Base-by-base conservation (phyloP, 2,113 vertebrate genomes). In the Pristiophorus japonicus region DNA sequence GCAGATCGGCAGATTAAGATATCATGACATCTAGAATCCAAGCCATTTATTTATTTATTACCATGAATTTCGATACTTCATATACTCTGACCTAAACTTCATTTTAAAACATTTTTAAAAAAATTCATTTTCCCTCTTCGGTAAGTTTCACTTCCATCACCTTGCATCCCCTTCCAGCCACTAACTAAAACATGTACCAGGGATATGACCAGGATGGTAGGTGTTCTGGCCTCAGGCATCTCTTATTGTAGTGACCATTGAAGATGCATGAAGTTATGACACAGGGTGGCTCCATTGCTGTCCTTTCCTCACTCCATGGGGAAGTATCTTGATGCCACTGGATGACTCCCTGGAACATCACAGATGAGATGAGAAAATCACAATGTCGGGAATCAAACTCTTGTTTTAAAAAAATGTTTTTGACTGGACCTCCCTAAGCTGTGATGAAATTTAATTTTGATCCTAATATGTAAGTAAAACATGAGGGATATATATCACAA, bases 1-100 rank as follows among this genome's bases (percentile, higher is more conserved):
- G 96, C 96, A 97, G 96, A 98, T 97, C 95, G 94, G 42, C 96
- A 97, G 97, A 98, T 97, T 97, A 97, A 97, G 97, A 96, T 96
- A 96, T 67, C 96, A 96, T 96, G 96, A 96, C 96, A 96, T 97
- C 96, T 97, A 96, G 96, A 96, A 97, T 96, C 96, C 96, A 94
- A 63, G 85, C 12, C 94, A 27, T 94, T 70, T 94, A 70, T 92
- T 92, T 92, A 96, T 95, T 96, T 96, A 78, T 95, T 95, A 96
- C 96, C 88, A 62, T 96, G 96, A 96, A 96, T 97, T 96, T 97
- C 96, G 96, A 67, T 96, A 95, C 97, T 96, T 96, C 95, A 95
- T 65, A 95, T 87, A 70, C 88, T 95, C 70, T 94, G 66, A 97
- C 96, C 96, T 92, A 92, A 62, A 75, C 91, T 59, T 95, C 95